Evolutionary conservation across 23 tunicate species (phyloP).

Genomic region (Clavelina lepadiformis): DNA sequence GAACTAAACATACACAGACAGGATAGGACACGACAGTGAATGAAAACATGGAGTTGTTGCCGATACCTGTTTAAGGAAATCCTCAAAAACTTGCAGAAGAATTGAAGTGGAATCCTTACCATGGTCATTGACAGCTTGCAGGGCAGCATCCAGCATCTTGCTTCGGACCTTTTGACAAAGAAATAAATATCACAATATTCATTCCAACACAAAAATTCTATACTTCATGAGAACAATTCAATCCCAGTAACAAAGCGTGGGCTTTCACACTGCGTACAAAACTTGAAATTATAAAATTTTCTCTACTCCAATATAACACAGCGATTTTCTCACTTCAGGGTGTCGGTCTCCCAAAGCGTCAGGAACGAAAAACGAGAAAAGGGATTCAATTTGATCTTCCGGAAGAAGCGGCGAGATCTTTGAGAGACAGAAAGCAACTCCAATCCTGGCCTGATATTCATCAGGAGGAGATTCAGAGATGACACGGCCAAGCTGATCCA

Average conservation of each 20-base stretch:
- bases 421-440: conserved; percentile 52
- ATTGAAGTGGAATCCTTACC: conserved; percentile 41
- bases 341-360: conserved; percentile 68
- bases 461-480: conserved; percentile 75
- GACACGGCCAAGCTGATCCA: conserved; percentile 69
- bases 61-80: conserved; percentile 60
- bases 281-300: background rate
- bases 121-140: conserved; percentile 75
- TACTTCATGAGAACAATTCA: too few species aligned
- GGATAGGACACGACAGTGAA: too few species aligned
- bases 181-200: background rate
- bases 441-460: conserved; percentile 50
- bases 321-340: conserved; percentile 56
- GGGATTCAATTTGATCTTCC: conserved; percentile 37
- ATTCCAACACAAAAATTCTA: background rate
- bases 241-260: too few species aligned
- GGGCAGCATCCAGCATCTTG: conserved; percentile 69
- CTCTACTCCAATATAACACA: background rate
- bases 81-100: conserved; percentile 45
- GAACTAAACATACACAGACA: too few species aligned
- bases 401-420: conserved; percentile 49
- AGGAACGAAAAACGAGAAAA: conserved; percentile 69
- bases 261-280: too few species aligned
- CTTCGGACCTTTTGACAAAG: conserved; percentile 73
- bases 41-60: background rate